phyloP scores from a whole-genome alignment of 2,888 invertebrate species.

The Callinectes sapidus region DNA sequence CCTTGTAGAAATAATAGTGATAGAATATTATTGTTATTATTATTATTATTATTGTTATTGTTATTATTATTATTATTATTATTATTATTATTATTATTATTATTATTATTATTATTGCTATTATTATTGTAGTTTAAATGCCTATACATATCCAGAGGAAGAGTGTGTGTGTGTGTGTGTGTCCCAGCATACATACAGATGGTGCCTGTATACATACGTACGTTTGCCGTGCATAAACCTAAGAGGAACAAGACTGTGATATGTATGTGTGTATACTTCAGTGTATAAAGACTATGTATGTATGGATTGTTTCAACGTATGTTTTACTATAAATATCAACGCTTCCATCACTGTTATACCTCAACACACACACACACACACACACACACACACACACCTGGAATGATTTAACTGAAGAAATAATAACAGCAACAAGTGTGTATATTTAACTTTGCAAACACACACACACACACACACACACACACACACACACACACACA shows the following conservation, averaged over 20 bases:
- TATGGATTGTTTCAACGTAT: too few relatives aligned
- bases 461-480: too few relatives aligned
- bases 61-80: conserved; percentile 40
- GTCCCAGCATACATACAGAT: not conserved
- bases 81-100: conserved; percentile 37
- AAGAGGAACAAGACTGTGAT: not conserved
- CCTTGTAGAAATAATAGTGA: too few relatives aligned
- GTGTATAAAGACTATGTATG: too few relatives aligned
- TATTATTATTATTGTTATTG: conserved; percentile 29
- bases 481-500: too few relatives aligned
- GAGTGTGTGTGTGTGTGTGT: not conserved
- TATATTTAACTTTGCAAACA: too few relatives aligned
- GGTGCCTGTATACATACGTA: not conserved
- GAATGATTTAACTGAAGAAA: too few relatives aligned
- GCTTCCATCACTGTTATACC: not conserved
- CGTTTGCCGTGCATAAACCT: not conserved
- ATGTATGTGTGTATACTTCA: not conserved
- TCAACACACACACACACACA: not conserved
- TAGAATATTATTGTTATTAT: not conserved
- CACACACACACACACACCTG: too few relatives aligned
- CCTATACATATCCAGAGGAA: not conserved
- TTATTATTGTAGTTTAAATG: not conserved
- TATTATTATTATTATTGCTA: conserved; percentile 37
- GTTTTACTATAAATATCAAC: too few relatives aligned
- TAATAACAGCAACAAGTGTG: too few relatives aligned